Base-by-base conservation (phyloP, 2,797 vertebrate species). In the Scomberomorus guttatus region DNA sequence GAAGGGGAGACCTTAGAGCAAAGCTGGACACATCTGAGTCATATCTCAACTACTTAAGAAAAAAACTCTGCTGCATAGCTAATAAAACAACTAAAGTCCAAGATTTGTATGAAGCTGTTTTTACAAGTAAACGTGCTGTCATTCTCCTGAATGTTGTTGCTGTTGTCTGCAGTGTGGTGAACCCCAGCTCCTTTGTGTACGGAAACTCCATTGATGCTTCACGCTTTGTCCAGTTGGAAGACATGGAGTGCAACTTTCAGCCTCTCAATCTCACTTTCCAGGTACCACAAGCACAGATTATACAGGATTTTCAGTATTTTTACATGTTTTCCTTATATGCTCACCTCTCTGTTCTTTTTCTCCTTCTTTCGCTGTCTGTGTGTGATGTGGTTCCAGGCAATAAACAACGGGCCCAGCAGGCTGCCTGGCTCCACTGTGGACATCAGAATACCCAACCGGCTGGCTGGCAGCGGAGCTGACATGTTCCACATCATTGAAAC, bases 341-440 rank as follows among this genome's bases (percentile, higher is more conserved):
- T 87, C 46, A 71, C 24, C 48, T 63, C 24, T 72, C 34, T 61
- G 63, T 74, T 44, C 24, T 78, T 79, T 71, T 22, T 75, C 39
- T 70, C 52, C 39, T 44, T 73, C 60, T 59, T 48, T 78, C 4
- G n/a, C 22, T 42, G 9, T 68, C 42, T 75, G 29, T 69, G n/a
- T 85, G 60, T 90, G 51, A 71, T 92, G 58, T 86, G 81, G 37
- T 81, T 93, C 73, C 81, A 99, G 98, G 96, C 98, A 86, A 98
- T 99, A 89, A 99, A 99, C 93, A 96, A 96, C 68, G 98, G 98
- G 34, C 98, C 98, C 68, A 99, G 98, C 94, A 95, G 96, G 78
- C 95, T 99, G 14, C 98, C 98, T 27, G 96, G 96, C 75, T 97
- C 98, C 57, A 96, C 91, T 5, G 94, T 99, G 89, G 96, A 96